A percentile compares a stretch with the other conserved stretches of the same genome.
Evolutionary conservation across 2,113 vertebrate genomes (phyloP).

Genomic region (Sapajus apella): DNA sequence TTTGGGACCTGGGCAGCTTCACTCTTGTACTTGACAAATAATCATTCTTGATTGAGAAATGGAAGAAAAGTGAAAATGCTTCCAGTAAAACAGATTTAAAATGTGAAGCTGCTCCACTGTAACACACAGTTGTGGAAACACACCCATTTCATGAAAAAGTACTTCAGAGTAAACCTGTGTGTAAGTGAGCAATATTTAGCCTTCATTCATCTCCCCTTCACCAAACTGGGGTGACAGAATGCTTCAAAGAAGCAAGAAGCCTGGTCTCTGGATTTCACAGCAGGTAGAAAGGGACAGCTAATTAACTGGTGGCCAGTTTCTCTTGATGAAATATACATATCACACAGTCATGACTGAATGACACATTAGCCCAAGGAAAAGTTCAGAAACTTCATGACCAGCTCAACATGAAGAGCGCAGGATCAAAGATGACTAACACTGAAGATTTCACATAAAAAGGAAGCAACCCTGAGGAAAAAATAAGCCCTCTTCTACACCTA

Average conservation of each 20-base stretch:
- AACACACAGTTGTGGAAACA: neutral
- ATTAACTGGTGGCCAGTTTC: neutral
- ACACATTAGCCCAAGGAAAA: constrained; percentile 3
- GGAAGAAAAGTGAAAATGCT: constrained; percentile 41
- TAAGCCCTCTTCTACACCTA: neutral
- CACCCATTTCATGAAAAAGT: neutral
- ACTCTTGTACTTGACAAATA: constrained; percentile 56
- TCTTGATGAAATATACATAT: neutral
- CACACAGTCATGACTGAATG: neutral
- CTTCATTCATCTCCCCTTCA: neutral
- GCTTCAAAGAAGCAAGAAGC: neutral
- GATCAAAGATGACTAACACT: neutral
- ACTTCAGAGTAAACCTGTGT: neutral
- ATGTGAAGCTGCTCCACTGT: neutral
- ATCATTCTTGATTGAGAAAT: constrained; percentile 48
- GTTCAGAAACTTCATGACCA: neutral
- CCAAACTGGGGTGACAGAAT: neutral
- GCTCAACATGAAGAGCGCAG: neutral
- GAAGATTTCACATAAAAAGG: neutral
- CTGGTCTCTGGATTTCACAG: neutral
- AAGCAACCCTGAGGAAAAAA: neutral
- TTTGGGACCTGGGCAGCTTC: constrained; percentile 44
- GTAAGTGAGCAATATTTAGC: neutral
- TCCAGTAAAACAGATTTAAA: constrained; percentile 63
- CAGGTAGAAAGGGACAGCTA: neutral